Evolutionary conservation across 2,113 vertebrate genomes (phyloP).

Genomic region (Cryptoleucopteryx plumbea): DNA sequence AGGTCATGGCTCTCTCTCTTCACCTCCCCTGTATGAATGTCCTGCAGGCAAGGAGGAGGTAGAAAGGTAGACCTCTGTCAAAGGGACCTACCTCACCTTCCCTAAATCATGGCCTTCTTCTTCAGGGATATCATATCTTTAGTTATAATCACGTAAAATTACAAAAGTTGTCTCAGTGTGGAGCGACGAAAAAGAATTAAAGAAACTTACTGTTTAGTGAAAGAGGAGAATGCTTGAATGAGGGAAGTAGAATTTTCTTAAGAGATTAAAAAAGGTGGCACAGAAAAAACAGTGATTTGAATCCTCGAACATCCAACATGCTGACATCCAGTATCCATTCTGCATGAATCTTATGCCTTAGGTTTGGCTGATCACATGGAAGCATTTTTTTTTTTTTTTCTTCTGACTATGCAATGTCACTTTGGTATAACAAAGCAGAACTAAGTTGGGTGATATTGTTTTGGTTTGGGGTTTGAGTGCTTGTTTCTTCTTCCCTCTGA

Average conservation of each 20-base stretch:
- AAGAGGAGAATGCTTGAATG: not conserved
- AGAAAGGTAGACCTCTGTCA: not conserved
- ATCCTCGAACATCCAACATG: not conserved
- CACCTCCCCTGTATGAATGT: not conserved
- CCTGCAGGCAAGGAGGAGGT: not conserved
- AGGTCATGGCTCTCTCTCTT: not conserved
- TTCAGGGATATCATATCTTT: not conserved
- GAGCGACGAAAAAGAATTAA: not conserved
- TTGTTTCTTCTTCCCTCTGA: not conserved
- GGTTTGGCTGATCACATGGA: not conserved
- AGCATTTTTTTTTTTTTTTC: not conserved
- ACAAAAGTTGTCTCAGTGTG: not conserved
- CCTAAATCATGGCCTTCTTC: not conserved
- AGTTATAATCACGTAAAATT: not conserved
- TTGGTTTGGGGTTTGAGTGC: not conserved
- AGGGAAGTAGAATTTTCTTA: not conserved
- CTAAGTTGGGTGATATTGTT: not conserved
- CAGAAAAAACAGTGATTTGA: not conserved
- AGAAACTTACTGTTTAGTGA: not conserved
- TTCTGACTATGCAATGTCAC: not conserved
- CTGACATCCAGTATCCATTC: not conserved
- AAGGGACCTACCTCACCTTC: not conserved
- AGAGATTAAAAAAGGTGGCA: not conserved
- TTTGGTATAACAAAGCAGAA: not conserved
- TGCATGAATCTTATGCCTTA: not conserved